Evolutionary conservation across 2,113 vertebrate species (phyloP), one percentile per base, ranked within the genome.

Genomic region (Phaethornis superciliosus): DNA sequence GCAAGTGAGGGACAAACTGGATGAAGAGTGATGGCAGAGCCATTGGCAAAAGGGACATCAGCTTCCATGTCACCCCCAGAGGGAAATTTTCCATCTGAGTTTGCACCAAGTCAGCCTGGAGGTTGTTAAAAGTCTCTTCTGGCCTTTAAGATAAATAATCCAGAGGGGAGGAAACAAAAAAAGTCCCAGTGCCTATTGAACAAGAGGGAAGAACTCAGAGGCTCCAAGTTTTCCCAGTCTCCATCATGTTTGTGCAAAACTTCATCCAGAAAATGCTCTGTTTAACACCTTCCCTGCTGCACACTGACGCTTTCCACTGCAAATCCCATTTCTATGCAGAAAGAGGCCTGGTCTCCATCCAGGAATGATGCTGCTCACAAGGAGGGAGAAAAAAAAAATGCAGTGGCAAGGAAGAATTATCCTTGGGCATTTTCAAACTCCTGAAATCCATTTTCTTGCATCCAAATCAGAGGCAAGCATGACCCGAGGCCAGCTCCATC

Each of bases 291-390:
- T 95, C 58, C 74, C 44, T 4, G 70, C 55, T 5, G 78, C 72
- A 42, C 79, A 5, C 1, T 1, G 40, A 21, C 15, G 72, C 77
- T 44, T 42, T 18, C 84, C 78, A 18, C 27, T 8, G 70, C 90
- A 85, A 76, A 81, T 65, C 92, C 93, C 71, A 32, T 69, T 44
- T 6, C 91, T 56, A 1, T 47, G 78, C 87, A 87, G 89, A 87
- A 75, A 75, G 27, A 87, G 58, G 72, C 72, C 89, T 65, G 92
- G 79, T 70, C 85, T 85, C 67, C 90, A 91, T 77, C 81, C 90
- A 69, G 55, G 55, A 91, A 90, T 85, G 16, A 54, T 22, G 84
- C 94, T 79, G 91, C 89, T 85, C 85, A 76, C 3, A 21, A 94
- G 89, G 78, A 91, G 35, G 72, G 55, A 82, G 71, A 82, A 65